Evolutionary conservation across 2,113 vertebrate genomes (phyloP).

Genomic region (Epinephelus moara): DNA sequence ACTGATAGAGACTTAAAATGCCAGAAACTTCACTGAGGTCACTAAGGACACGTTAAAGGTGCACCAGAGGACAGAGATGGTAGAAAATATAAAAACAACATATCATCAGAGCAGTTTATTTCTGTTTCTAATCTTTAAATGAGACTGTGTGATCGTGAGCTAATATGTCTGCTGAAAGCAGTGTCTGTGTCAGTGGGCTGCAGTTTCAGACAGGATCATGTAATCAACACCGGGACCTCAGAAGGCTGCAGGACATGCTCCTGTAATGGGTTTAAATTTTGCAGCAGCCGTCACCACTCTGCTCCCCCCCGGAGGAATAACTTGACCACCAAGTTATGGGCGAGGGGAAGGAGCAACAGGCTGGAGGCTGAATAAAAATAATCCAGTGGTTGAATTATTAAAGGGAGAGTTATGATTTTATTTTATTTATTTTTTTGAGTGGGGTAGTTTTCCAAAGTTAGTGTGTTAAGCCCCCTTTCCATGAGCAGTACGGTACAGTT

Average conservation of each 20-base stretch:
- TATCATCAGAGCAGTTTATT: neutral
- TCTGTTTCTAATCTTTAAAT: constrained; percentile 23
- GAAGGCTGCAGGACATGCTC: constrained; percentile 45
- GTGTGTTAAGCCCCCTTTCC: too few species aligned
- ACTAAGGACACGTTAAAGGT: neutral
- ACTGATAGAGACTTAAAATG: neutral
- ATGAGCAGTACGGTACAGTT: too few species aligned
- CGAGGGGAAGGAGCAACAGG: constrained; percentile 42
- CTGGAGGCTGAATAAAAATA: neutral
- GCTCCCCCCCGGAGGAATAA: constrained; percentile 21
- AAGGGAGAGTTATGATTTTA: too few species aligned
- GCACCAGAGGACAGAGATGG: neutral
- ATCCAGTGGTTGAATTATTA: neutral
- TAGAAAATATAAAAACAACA: constrained; percentile 4
- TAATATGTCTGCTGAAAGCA: constrained; percentile 19
- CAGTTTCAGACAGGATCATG: constrained; percentile 2
- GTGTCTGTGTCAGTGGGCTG: neutral
- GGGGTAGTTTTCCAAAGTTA: too few species aligned
- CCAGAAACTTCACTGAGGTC: neutral
- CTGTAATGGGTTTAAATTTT: constrained; percentile 49
- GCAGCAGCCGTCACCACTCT: constrained; percentile 37
- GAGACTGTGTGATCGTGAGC: constrained; percentile 35
- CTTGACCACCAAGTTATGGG: constrained; percentile 28
- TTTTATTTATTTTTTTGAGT: too few species aligned
- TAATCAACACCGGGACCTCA: neutral